Percentiles rank a stretch among this genome's conserved stretches.
Conservation (phyloP, 2,113 vertebrate genomes). For the Coryphaenoides rupestris region DNA sequence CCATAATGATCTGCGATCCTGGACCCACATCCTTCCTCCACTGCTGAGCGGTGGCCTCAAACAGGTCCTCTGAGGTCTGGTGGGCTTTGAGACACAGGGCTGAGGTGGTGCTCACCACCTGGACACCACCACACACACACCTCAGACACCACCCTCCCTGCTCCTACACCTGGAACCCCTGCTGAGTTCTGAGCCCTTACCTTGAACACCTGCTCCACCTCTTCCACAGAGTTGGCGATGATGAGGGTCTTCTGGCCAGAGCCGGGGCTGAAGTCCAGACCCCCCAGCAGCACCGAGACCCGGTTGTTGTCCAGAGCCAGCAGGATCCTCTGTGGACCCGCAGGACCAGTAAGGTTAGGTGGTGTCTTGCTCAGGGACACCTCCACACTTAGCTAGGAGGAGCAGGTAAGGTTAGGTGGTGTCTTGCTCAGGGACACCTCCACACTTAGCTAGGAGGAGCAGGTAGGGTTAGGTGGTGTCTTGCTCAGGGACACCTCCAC, state of each 20-base stretch:
- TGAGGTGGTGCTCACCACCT: constrained; percentile 73
- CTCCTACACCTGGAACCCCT: not conserved
- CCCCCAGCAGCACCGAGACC: constrained; percentile 71
- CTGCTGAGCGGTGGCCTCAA: constrained; percentile 69
- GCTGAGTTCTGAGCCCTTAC: constrained; percentile 47
- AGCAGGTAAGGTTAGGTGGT: no score
- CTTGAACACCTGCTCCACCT: constrained; percentile 81
- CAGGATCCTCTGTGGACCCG: constrained; percentile 72
- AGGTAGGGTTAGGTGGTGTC: no score
- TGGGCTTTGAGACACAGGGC: constrained; percentile 81
- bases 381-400: no score
- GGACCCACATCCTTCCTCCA: constrained; percentile 77
- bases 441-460: no score
- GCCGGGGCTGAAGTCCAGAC: constrained; percentile 71
- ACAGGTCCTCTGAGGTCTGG: constrained; percentile 62
- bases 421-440: no score
- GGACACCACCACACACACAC: not conserved
- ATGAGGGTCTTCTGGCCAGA: constrained; percentile 83
- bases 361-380: no score
- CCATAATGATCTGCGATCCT: constrained; percentile 76
- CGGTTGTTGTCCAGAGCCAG: constrained; percentile 75
- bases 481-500: no score
- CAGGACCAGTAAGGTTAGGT: no score
- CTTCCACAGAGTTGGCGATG: constrained; percentile 72
- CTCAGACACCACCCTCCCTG: not conserved